Conservation (phyloP, 2,888 invertebrate genomes). For the Ophraella communa region DNA sequence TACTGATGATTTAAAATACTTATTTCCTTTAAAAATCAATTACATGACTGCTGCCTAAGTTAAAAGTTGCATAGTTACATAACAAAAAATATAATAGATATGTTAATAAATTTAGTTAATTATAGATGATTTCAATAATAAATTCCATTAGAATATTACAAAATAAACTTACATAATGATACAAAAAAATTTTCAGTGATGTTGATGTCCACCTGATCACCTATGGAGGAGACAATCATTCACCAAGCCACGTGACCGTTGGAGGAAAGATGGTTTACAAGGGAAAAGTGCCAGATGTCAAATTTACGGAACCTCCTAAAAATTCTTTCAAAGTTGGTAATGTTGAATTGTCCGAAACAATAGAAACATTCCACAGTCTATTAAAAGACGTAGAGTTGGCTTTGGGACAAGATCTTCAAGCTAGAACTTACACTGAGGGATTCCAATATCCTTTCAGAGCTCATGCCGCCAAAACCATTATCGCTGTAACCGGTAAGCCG, state of each 20-base stretch:
- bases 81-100: too few relatives aligned
- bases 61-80: too few relatives aligned
- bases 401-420: slow-evolving; percentile 45
- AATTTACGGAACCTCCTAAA: slow-evolving; percentile 50
- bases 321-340: slow-evolving; percentile 45
- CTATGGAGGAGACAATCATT: slow-evolving; percentile 64
- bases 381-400: slow-evolving; percentile 52
- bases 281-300: slow-evolving; percentile 61
- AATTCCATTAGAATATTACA: too few relatives aligned
- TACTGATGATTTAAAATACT: too few relatives aligned
- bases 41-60: too few relatives aligned
- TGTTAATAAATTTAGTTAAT: too few relatives aligned
- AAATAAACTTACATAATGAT: too few relatives aligned
- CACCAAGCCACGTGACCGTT: slow-evolving; percentile 66
- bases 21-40: too few relatives aligned
- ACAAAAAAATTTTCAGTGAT: slow-evolving; percentile 62
- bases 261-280: slow-evolving; percentile 59
- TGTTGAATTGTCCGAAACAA: slow-evolving; percentile 6
- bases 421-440: slow-evolving; percentile 69
- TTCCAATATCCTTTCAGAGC: slow-evolving; percentile 76
- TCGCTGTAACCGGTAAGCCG: slow-evolving; percentile 69
- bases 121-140: too few relatives aligned
- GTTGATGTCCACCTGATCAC: slow-evolving; percentile 67
- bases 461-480: slow-evolving; percentile 75
- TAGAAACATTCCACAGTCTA: slow-evolving; percentile 48